These are phyloP conservation scores for Ursus arctos DNA, from an alignment of 2,113 vertebrate genomes.

Conservation along the genomic window DNA sequence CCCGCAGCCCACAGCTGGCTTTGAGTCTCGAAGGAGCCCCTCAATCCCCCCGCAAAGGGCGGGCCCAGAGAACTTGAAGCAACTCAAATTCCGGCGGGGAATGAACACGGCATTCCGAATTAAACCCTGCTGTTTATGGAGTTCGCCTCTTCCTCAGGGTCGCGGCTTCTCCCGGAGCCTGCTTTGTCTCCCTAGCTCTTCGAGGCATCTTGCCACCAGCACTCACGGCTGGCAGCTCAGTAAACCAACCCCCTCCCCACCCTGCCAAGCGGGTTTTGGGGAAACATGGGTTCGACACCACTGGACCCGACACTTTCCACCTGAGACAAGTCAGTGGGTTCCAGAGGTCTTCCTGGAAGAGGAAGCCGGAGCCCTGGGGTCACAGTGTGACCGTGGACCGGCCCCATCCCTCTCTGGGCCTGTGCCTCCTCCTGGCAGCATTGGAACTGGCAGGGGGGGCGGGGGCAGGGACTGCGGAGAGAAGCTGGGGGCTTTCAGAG, in stretches of 20 bases:
- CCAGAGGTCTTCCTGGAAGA: not conserved
- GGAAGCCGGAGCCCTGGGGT: not conserved
- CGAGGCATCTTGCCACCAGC: not conserved
- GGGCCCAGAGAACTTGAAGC: not conserved
- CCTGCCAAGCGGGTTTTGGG: not conserved
- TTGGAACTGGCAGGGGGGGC: not conserved
- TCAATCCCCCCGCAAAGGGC: not conserved
- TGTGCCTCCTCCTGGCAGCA: not conserved
- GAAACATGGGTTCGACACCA: not conserved
- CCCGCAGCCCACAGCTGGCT: not conserved
- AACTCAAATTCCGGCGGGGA: not conserved
- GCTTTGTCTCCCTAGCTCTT: not conserved
- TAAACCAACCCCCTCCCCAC: not conserved
- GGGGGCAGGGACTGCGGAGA: not conserved
- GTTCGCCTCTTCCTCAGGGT: not conserved
- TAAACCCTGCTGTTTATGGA: not conserved
- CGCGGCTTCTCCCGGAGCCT: not conserved
- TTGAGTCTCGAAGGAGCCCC: constrained; percentile 36
- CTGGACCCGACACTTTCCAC: not conserved
- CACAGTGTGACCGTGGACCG: not conserved
- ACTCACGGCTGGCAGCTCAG: not conserved
- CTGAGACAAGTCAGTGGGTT: not conserved
- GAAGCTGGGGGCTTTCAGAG: not conserved
- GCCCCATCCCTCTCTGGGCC: not conserved
- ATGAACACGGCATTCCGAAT: not conserved